Base-by-base conservation (phyloP, 2,113 vertebrate genomes). In the Passer domesticus region DNA sequence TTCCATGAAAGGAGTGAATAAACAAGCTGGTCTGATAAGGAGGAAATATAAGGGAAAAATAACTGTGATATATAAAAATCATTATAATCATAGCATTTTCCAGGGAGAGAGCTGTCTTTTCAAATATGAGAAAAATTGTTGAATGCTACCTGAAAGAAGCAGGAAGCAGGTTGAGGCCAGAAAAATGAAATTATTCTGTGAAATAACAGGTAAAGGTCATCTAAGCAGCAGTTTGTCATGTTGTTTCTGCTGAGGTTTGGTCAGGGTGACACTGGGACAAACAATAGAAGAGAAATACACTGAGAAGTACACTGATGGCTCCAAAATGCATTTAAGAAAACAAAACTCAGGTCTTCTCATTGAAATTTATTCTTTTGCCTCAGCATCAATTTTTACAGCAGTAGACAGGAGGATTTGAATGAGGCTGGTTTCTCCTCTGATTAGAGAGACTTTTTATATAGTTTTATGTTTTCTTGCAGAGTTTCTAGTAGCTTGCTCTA, bases 221-320 rank as follows among this genome's bases (percentile, higher is more conserved):
- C 25, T 64, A 7, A 63, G 52, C 11, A 55, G 4, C 7, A 70
- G 5, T n/a, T 78, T 35, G 19, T 63, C 24, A 8, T 41, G 9
- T 35, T 49, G 7, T 59, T 31, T 33, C 11, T 77, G 4, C 19
- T 49, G n/a, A 66, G 16, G 5, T 59, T 91, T 86, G 15, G 10
- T 64, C 24, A 55, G 21, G 28, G 13, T 64, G 18, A 94, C 82
- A 78, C 25, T 55, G 56, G 25, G 9, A 60, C 25, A 67, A 44
- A 41, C 30, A 27, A 35, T 4, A 53, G 52, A 58, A 70, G 11
- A 69, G 3, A 58, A 84, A 33, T 67, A 84, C 9, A 53, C 21
- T 0, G 2, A 73, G 11, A 12, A 53, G 52, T 67, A 81, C 7
- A 49, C 22, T 0, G 2, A 74, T 12, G 18, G 2, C 9, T 90